Evolutionary conservation across 2,888 invertebrate genomes (phyloP), one percentile per base, ranked within the genome.

Genomic region (Calephelis perditalis): DNA sequence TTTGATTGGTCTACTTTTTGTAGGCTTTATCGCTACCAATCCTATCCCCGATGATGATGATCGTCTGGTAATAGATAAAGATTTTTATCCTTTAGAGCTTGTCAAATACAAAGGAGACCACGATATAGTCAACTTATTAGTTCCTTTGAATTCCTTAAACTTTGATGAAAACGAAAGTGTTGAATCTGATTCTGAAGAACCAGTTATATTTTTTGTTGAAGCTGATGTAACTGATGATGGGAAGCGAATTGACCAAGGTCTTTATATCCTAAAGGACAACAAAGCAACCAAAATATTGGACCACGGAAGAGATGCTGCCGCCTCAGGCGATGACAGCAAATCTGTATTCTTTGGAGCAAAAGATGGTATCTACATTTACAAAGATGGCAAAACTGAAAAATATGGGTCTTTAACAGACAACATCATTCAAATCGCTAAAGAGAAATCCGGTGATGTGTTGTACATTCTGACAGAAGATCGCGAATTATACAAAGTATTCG

Each of bases 391-490:
- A 44, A 54, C 69, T 12, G 65, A 65, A 1, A 74, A 73, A 57
- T 73, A 70, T 40, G 74, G 75, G 35, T 59, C 70, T 7, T 57
- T 74, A 0, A 62, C 67, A 8, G 74, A 75, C 11, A 70, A 63
- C 46, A 69, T 75, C 3, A 68, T 73, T 55, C 68, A 65, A 26
- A 68, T 74, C 6, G 69, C 64, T 0, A 68, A 67, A 37, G 63
- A 68, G 5, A 64, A 63, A 15, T 43, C 46, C 5, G 64, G 63
- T 5, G 81, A 81, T 54, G 15, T 62, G 0, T 69, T 87, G 3
- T 88, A 82, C 67, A 76, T 80, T n/a, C 56, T 88, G 1, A 83
- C 81, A 5, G 76, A 77, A 45, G 72, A 79, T 35, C 70, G 80
- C 26, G 68, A 75, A 52, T 57, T 87, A 0, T 86, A 74, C 67